phyloP scores from a whole-genome alignment of 1,140 invertebrate genomes.

The Amphibalanus amphitrite region DNA sequence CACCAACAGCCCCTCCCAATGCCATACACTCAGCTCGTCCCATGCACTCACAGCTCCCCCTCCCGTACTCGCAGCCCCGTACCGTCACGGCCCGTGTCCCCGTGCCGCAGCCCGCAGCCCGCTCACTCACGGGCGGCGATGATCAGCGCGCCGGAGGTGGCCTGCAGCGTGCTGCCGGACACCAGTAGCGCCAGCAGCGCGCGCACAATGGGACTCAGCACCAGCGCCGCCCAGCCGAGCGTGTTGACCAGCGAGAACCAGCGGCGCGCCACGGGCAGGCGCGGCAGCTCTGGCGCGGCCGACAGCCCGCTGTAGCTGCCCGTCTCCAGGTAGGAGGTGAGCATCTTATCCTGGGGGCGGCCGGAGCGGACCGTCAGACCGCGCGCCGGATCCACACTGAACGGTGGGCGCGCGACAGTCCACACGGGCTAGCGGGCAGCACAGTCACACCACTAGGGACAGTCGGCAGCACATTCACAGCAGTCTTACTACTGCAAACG shows the following conservation, averaged over 20 bases:
- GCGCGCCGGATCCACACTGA: too few species aligned
- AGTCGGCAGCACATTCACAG: too few species aligned
- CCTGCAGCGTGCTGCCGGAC: neutral
- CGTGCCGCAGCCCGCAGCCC: too few species aligned
- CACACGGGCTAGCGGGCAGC: too few species aligned
- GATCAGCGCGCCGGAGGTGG: neutral
- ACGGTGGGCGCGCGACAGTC: too few species aligned
- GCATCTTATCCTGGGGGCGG: conserved; percentile 48
- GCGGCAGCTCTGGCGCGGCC: conserved; percentile 40
- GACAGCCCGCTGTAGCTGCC: conserved; percentile 62
- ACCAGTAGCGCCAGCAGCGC: conserved; percentile 22
- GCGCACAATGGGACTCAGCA: conserved; percentile 49
- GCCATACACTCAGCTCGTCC: too few species aligned
- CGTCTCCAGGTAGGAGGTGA: conserved; percentile 61
- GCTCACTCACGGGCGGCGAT: neutral
- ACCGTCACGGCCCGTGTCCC: too few species aligned
- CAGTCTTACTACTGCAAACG: too few species aligned
- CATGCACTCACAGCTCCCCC: neutral
- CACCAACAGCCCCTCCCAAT: too few species aligned
- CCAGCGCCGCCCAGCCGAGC: conserved; percentile 44
- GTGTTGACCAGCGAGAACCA: conserved; percentile 51
- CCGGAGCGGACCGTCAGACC: too few species aligned
- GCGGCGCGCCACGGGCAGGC: conserved; percentile 35
- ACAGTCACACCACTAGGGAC: too few species aligned
- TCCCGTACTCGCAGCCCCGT: too few species aligned